A percentile compares a stretch with the other conserved stretches of the same genome.
phyloP scores from a whole-genome alignment of 2,888 invertebrate species.

The Chironomus riparius region DNA sequence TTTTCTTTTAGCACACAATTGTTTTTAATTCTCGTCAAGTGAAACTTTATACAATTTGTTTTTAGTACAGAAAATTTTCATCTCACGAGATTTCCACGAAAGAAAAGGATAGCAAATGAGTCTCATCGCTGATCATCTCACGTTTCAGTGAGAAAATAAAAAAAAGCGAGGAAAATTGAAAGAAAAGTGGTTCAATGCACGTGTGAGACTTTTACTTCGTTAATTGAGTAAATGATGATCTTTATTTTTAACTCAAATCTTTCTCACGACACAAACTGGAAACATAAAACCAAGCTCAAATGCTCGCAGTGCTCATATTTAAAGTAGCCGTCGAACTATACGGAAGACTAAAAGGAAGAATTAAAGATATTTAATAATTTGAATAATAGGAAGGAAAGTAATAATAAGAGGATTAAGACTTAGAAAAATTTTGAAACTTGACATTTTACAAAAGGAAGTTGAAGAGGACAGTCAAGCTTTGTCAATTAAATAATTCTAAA shows the following conservation, averaged over 20 bases:
- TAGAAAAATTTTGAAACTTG: too few relatives aligned
- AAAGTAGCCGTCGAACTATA: background rate
- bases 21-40: background rate
- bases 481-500: too few relatives aligned
- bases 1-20: background rate
- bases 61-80: background rate
- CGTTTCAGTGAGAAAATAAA: background rate
- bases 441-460: too few relatives aligned
- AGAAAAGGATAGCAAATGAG: background rate
- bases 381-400: background rate
- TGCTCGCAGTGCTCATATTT: conserved; percentile 8
- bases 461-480: too few relatives aligned
- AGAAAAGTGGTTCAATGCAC: background rate
- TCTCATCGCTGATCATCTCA: background rate
- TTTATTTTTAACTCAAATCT: background rate
- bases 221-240: too few relatives aligned
- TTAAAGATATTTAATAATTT: background rate
- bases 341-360: conserved; percentile 14
- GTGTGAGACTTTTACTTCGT: background rate
- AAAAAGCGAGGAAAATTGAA: background rate
- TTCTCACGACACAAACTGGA: conserved; percentile 9
- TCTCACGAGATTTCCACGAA: conserved; percentile 2
- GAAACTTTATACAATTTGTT: background rate
- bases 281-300: conserved; percentile 13
- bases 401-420: too few relatives aligned